Base-by-base conservation (phyloP, 1,140 invertebrate genomes). In the Myzus persicae region DNA sequence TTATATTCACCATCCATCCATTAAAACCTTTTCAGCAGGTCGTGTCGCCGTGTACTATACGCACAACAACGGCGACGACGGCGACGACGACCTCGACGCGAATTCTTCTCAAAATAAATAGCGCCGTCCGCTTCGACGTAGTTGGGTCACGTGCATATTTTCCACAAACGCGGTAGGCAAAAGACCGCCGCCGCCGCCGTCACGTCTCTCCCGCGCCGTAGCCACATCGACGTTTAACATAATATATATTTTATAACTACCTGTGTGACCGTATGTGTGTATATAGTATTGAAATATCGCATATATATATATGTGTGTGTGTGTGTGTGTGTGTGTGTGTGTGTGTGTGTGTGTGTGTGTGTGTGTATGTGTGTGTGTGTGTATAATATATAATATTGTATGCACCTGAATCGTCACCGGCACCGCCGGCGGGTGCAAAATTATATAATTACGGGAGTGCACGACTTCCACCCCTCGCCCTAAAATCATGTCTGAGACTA, bases 1-100 rank as follows among this genome's bases (percentile, higher is more conserved):
- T 89, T 89, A 89, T 89, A 89, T 89, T 89, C 87, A 89, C 87
- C 87, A 48, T 89, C 87, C 87, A 51, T 89, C 87, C 87, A 89
- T 89, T 89, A 89, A 89, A 89, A 89, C 87, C 87, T n/a, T 51
- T 89, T 51, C 87, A 22, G n/a, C 87, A 20, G 9, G 84, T 85
- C 84, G 24, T 11, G 42, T 9, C n/a, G 87, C 7, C 46, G 46
- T 48, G 44, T 22, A 36, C 46, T 44, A 87, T n/a, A 20, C 85
- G 26, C 42, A 26, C 82, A 24, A 22, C 20, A 2, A 48, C 48
- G 22, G 24, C 59, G 59, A n/a, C 31, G 31, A 48, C 48, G 22
- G 24, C 59, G 59, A n/a, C 31, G 31, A n/a, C 59, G 59, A 76
- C 59, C 59, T 76, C 59, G 59, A 87, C 85, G 42, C 42, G 85